Evolutionary conservation across 2,888 invertebrate species (phyloP).

Genomic region (Peribatodes rhomboidaria): DNA sequence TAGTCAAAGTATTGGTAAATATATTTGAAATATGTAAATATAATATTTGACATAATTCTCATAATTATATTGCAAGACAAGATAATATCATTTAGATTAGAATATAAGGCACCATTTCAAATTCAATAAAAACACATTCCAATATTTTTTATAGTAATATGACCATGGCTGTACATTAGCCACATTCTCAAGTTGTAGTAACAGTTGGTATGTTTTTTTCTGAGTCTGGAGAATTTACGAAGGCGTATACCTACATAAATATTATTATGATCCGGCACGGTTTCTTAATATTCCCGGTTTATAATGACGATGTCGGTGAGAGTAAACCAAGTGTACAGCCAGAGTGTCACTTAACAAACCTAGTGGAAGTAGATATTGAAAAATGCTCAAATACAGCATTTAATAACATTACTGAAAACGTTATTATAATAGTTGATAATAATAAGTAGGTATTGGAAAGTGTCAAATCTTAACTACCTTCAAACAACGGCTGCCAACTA

Average conservation of each 20-base stretch:
- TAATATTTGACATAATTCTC: slow-evolving; percentile 41
- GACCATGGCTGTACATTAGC: neutral
- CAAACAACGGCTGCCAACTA: slow-evolving; percentile 51
- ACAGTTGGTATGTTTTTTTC: no score
- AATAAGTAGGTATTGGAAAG: slow-evolving; percentile 1
- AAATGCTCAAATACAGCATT: slow-evolving; percentile 1
- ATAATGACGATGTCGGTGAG: no score
- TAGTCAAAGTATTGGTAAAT: slow-evolving; percentile 81
- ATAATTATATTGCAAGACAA: slow-evolving; percentile 39
- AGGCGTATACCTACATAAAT: no score
- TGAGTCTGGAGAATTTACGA: no score
- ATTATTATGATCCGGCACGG: no score
- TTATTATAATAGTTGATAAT: no score
- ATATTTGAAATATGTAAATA: slow-evolving; percentile 58
- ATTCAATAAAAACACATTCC: slow-evolving; percentile 21
- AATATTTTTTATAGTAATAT: neutral
- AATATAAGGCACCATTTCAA: slow-evolving; percentile 61
- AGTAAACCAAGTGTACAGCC: no score
- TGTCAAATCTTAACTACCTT: slow-evolving; percentile 33
- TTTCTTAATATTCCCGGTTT: no score
- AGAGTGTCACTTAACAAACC: neutral
- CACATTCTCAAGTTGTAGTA: no score
- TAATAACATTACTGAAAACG: no score
- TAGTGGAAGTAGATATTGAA: slow-evolving; percentile 13
- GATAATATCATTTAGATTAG: slow-evolving; percentile 53